phyloP scores from a whole-genome alignment of 2,113 vertebrate genomes.

The Phrynosoma platyrhinos region DNA sequence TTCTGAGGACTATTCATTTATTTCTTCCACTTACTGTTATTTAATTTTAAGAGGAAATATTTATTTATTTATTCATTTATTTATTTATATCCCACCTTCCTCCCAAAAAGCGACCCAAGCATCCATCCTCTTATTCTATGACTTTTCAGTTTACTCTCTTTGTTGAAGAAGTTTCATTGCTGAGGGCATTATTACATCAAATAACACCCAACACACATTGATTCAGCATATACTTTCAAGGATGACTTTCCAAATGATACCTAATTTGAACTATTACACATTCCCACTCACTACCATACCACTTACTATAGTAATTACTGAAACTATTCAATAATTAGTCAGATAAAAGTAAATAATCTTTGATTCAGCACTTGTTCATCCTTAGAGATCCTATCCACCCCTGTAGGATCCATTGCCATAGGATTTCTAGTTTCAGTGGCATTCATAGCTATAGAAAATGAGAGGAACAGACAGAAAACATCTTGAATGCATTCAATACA shows the following conservation, averaged over 20 bases:
- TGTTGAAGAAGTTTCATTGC: background rate
- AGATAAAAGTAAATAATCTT: constrained; percentile 4
- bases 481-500: no score
- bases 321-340: constrained; percentile 10
- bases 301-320: constrained; percentile 1
- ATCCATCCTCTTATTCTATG: background rate
- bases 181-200: background rate
- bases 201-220: background rate
- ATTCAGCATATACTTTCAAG: background rate
- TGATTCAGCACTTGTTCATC: background rate
- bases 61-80: no score
- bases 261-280: constrained; percentile 11
- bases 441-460: background rate
- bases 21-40: background rate
- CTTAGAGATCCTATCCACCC: background rate
- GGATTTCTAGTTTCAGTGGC: background rate
- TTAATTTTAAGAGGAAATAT: background rate
- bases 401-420: background rate
- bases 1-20: background rate
- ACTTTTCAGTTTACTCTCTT: background rate
- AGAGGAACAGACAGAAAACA: no score
- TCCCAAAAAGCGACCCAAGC: no score
- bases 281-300: background rate
- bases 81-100: no score
- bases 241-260: background rate